Conservation (phyloP, 92 coral and sea anemone species). For the Actinernus sp. region DNA sequence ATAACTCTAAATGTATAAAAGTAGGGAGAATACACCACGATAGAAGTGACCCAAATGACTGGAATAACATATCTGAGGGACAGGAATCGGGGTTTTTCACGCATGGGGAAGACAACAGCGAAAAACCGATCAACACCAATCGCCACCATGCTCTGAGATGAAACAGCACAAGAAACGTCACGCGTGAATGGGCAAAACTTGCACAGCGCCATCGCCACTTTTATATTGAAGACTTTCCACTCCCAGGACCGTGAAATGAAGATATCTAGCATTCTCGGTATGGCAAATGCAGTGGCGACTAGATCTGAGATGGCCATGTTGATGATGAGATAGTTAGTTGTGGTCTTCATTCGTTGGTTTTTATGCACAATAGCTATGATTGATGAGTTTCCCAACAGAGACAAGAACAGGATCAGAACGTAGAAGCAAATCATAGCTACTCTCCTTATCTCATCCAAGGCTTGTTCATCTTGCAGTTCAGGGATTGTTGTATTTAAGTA, state of each 20-base stretch:
- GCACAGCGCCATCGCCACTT: conserved; percentile 4
- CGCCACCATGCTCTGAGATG: conserved; percentile 16
- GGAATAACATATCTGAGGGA: conserved; percentile 7
- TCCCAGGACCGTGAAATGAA: background rate
- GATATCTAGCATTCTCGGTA: conserved; percentile 30
- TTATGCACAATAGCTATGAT: conserved; percentile 10
- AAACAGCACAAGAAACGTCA: conserved; percentile 30
- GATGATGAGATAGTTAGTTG: conserved; percentile 17
- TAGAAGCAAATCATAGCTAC: conserved; percentile 9
- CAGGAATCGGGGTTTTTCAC: conserved; percentile 1
- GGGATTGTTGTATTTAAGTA: too few species aligned
- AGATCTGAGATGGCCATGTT: conserved; percentile 48
- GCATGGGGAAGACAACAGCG: conserved; percentile 21
- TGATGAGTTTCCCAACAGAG: conserved; percentile 11
- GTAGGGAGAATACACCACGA: conserved; percentile 1
- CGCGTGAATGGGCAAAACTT: conserved; percentile 14
- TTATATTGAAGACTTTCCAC: conserved; percentile 8
- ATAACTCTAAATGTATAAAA: conserved; percentile 5
- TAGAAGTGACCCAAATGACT: conserved; percentile 6
- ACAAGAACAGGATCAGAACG: conserved; percentile 7
- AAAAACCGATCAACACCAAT: conserved; percentile 28
- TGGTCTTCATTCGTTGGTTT: conserved; percentile 28
- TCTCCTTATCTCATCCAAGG: too few species aligned
- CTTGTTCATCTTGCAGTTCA: too few species aligned
- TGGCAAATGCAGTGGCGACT: conserved; percentile 9